Evolutionary conservation across 30 jellyfish, hydroid and myxozoan species (phyloP).

Genomic region (Mastigias papua): DNA sequence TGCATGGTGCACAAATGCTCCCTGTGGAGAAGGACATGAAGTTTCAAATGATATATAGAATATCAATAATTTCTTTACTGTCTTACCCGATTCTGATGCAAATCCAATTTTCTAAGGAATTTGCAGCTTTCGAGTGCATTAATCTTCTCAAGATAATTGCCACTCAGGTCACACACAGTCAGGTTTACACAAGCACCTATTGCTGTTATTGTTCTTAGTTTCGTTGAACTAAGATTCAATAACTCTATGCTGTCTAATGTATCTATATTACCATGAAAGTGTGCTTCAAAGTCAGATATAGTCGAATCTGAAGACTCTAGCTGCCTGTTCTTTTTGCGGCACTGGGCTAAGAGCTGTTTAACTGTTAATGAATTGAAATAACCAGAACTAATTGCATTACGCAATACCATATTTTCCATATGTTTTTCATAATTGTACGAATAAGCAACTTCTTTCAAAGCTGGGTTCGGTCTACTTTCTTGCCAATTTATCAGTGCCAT

Average conservation of each 20-base stretch:
- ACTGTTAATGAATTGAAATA: conserved; percentile 48
- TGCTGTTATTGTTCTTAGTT: conserved; percentile 47
- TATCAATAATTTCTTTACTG: too few species aligned
- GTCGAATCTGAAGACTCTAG: neutral
- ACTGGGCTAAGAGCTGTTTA: conserved; percentile 52
- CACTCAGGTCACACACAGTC: conserved; percentile 76
- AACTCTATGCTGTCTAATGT: conserved; percentile 2
- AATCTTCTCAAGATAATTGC: conserved; percentile 61
- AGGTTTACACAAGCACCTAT: conserved; percentile 53
- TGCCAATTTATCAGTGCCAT: neutral
- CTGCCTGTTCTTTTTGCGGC: neutral
- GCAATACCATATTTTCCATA: conserved; percentile 29
- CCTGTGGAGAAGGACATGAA: too few species aligned
- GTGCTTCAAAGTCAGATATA: neutral
- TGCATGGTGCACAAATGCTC: too few species aligned
- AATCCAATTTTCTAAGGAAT: conserved; percentile 64
- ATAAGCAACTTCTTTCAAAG: neutral
- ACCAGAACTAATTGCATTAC: conserved; percentile 49
- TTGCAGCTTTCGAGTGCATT: conserved; percentile 63
- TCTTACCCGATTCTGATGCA: conserved; percentile 87
- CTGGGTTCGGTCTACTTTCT: neutral
- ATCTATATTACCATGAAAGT: neutral
- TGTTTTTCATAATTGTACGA: conserved; percentile 38
- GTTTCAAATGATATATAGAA: too few species aligned
- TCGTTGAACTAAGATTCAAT: conserved; percentile 11